A percentile compares a stretch with the other conserved stretches of the same genome.
Conservation (phyloP, 2,888 invertebrate species). For the Tetragnatha montana region DNA sequence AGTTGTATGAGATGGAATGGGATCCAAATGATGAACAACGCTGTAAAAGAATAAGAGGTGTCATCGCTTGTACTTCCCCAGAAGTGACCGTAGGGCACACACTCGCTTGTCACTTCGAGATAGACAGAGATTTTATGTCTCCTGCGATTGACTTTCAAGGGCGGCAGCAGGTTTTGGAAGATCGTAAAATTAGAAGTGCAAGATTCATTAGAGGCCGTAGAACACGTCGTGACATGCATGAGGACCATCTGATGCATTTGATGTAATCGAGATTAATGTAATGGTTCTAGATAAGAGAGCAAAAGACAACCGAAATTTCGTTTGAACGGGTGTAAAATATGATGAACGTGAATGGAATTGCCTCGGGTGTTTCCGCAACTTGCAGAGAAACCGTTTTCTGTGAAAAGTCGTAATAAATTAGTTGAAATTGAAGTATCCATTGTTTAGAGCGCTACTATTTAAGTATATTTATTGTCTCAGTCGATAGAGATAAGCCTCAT, state of each 20-base stretch:
- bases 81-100: not conserved
- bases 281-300: too few relatives aligned
- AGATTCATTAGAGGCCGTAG: slow-evolving; percentile 8
- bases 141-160: not conserved
- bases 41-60: not conserved
- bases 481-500: too few relatives aligned
- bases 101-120: not conserved
- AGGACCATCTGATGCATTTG: not conserved
- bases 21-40: not conserved
- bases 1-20: not conserved
- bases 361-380: too few relatives aligned
- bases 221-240: not conserved
- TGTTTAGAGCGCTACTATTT: too few relatives aligned
- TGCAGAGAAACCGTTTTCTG: too few relatives aligned
- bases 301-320: too few relatives aligned
- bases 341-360: too few relatives aligned
- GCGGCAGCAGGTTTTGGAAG: slow-evolving; percentile 12
- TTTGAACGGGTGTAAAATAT: too few relatives aligned
- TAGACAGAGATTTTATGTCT: slow-evolving; percentile 3
- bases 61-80: not conserved
- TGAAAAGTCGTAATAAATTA: too few relatives aligned
- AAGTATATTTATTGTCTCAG: too few relatives aligned
- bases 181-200: slow-evolving; percentile 11
- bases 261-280: too few relatives aligned
- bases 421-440: too few relatives aligned